Evolutionary conservation across 2,797 vertebrate genomes (phyloP).

Genomic region (Manis javanica): DNA sequence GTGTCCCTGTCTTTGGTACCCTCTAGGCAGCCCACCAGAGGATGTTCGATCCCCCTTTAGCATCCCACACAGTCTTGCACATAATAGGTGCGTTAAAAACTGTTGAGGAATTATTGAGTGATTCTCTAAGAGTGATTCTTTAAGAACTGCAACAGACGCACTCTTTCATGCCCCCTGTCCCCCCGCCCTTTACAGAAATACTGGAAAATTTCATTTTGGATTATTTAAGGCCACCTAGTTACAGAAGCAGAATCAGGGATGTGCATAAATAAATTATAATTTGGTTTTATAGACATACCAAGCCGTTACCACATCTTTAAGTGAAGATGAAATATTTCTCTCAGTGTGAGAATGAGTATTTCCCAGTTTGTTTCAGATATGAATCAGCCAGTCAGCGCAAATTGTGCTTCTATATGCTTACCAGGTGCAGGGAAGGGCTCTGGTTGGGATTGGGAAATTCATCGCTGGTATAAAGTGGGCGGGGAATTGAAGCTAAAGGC

Average conservation of each 20-base stretch:
- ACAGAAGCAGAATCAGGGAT: neutral
- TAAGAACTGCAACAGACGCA: neutral
- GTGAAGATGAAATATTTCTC: neutral
- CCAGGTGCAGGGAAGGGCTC: neutral
- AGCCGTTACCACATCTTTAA: too few species aligned
- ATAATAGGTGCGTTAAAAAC: too few species aligned
- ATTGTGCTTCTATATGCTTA: neutral
- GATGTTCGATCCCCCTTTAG: neutral
- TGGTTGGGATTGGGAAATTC: slow-evolving; percentile 25
- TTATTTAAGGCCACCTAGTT: neutral
- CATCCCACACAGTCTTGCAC: neutral
- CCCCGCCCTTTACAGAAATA: neutral
- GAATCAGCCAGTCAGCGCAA: slow-evolving; percentile 23
- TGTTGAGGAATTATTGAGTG: neutral
- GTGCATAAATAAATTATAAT: neutral
- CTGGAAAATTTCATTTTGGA: neutral
- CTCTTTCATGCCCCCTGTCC: neutral
- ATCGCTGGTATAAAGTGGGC: neutral
- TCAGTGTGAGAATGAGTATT: neutral
- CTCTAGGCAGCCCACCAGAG: neutral
- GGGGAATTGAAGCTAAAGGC: neutral
- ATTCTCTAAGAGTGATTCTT: too few species aligned
- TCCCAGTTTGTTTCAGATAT: neutral
- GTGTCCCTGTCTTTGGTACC: too few species aligned
- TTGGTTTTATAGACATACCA: neutral